Base-by-base conservation (phyloP, 2,797 vertebrate genomes). In the Fistularia tabacaria region DNA sequence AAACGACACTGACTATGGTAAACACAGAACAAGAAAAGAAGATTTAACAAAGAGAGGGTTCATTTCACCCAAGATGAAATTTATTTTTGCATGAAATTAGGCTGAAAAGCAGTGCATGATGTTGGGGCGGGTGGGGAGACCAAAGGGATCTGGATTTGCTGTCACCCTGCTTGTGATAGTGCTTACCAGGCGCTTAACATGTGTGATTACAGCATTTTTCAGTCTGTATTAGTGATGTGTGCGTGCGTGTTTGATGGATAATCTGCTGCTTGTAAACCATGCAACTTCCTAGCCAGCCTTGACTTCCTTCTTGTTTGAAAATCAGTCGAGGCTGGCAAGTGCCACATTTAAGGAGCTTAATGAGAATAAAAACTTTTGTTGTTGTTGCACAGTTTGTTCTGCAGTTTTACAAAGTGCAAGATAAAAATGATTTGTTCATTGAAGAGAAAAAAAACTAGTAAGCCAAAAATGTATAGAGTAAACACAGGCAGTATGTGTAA, bases 1-100 rank as follows among this genome's bases (percentile, higher is more conserved):
- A 62, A 64, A 93, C 89, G 1, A 93, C 91, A 36, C 88, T 93
- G 61, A 93, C 92, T 93, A 64, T 37, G 40, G 65, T 47, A 54
- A 66, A 51, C 59, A 14, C 63, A 25, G 36, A 11, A 42, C 10
- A 42, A 6, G 25, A 42, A 1, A 9, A 36, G 14, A 42, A 1
- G 7, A 6, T 9, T n/a, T 15, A 14, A 7, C 5, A 14, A 7
- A 25, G 25, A 25, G 11, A 37, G 10, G 6, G 1, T 13, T 12
- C 10, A 49, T 14, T 48, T 13, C 46, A 47, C 10, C 25, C 10
- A 48, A 48, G 46, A 11, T 48, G 36, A 48, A 36, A n/a, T n/a
- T n/a, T n/a, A n/a, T n/a, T n/a, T n/a, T n/a, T n/a, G 25, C 11
- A 12, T 1, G 36, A 13, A 44, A n/a, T 13, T 9, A 45, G n/a